phyloP scores from a whole-genome alignment of 2,113 vertebrate species.

The Columbina picui region DNA sequence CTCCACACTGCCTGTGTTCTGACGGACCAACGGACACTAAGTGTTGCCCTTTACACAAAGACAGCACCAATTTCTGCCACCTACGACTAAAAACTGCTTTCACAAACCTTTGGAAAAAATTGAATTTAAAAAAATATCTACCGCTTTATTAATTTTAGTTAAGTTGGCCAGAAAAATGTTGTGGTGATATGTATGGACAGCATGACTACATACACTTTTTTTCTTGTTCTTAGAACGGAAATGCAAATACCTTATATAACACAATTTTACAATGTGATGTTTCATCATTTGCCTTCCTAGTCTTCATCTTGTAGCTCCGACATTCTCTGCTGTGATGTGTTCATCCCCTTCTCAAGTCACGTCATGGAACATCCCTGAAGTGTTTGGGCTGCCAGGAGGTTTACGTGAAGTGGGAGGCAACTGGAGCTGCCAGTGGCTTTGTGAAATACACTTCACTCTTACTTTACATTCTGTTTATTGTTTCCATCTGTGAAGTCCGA shows the following conservation, averaged over 20 bases:
- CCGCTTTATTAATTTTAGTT: background rate
- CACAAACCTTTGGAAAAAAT: background rate
- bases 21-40: background rate
- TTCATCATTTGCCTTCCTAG: background rate
- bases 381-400: background rate
- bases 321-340: background rate
- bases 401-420: background rate
- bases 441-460: background rate
- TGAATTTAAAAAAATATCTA: background rate
- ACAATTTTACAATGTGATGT: background rate
- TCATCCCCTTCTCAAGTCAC: background rate
- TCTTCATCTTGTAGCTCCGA: background rate
- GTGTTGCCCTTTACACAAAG: background rate
- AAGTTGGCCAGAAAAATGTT: background rate
- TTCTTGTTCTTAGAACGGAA: background rate
- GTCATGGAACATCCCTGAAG: background rate
- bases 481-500: background rate
- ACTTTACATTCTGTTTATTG: background rate
- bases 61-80: background rate
- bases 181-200: background rate
- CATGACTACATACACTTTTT: background rate
- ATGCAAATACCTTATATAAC: background rate
- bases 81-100: background rate
- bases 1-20: background rate
- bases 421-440: background rate